Base-by-base conservation (phyloP, 1,140 invertebrate genomes). In the Meteorus sp. region DNA sequence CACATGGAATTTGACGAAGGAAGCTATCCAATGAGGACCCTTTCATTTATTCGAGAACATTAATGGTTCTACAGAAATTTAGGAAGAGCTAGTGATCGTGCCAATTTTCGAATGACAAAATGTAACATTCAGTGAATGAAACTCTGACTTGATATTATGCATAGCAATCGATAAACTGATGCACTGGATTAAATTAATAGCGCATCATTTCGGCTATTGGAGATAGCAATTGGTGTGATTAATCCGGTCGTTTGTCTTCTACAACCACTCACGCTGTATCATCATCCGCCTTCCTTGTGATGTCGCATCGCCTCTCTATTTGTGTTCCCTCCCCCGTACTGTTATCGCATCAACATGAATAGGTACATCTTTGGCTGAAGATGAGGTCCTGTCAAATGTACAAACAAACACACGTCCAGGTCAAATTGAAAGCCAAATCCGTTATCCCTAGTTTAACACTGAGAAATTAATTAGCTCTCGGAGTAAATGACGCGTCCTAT, bases 401-500 rank as follows among this genome's bases (percentile, higher is more conserved):
- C 15, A 31, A 7, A 45, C 51, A 31, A 25, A 59, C 9, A 48
- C 13, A 61, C 3, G 39, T 37, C n/a, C 37, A 23, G 31, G 6
- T 62, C 27, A 59, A 62, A 69, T 69, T 61, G 62, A 61, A 66
- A 65, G 62, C 57, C 56, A 37, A 57, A 63, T 60, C 51, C 53
- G 55, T 60, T 59, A 62, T 53, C 13, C 35, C 45, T 15, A 58
- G 43, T 50, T 57, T 17, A 15, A 43, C n/a, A n/a, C n/a, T n/a
- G 57, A 60, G 59, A 64, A 67, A 70, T 69, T 69, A 70, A 71
- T 71, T 70, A 65, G 60, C 59, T 61, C 67, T 59, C 60, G 61
- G 55, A 66, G 61, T 65, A 68, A 64, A 70, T 65, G 59, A 27
- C 7, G 45, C 54, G 29, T 59, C 19, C 44, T 58, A 56, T 58